Percentiles rank a stretch among this genome's conserved stretches.
phyloP scores from a whole-genome alignment of 1,140 invertebrate genomes.

The Saccostrea echinata region DNA sequence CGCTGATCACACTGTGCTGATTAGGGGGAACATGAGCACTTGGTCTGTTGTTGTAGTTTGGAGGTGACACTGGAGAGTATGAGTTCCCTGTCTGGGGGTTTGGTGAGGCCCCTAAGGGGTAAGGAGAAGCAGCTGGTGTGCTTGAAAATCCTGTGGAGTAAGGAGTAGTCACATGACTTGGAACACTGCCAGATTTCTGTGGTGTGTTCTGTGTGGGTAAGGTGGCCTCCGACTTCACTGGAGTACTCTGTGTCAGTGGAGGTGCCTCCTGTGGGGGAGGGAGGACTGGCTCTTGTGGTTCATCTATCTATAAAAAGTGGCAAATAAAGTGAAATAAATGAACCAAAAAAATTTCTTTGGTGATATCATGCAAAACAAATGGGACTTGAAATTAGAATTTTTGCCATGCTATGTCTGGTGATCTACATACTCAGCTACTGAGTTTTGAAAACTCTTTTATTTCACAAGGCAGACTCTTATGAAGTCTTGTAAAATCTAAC shows the following conservation, averaged over 20 bases:
- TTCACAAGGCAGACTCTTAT: too few relatives aligned
- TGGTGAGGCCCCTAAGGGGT: constrained; percentile 23
- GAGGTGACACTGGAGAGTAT: constrained; percentile 36
- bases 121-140: constrained; percentile 36
- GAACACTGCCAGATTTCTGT: neutral
- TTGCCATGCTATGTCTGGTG: too few relatives aligned
- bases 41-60: constrained; percentile 62
- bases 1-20: constrained; percentile 71
- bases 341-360: too few relatives aligned
- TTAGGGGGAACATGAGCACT: constrained; percentile 72
- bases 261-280: constrained; percentile 33
- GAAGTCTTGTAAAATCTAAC: too few relatives aligned
- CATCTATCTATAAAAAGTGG: constrained; percentile 64
- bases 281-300: constrained; percentile 58
- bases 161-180: neutral
- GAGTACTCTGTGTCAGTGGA: neutral
- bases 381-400: too few relatives aligned
- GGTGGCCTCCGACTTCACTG: constrained; percentile 44
- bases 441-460: too few relatives aligned
- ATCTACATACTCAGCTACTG: too few relatives aligned
- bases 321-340: too few relatives aligned
- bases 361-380: too few relatives aligned
- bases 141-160: constrained; percentile 5
- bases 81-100: neutral
- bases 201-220: constrained; percentile 13